Evolutionary conservation across 2,888 invertebrate genomes (phyloP), one percentile per base, ranked within the genome.

Genomic region (Serrognathus titanus): DNA sequence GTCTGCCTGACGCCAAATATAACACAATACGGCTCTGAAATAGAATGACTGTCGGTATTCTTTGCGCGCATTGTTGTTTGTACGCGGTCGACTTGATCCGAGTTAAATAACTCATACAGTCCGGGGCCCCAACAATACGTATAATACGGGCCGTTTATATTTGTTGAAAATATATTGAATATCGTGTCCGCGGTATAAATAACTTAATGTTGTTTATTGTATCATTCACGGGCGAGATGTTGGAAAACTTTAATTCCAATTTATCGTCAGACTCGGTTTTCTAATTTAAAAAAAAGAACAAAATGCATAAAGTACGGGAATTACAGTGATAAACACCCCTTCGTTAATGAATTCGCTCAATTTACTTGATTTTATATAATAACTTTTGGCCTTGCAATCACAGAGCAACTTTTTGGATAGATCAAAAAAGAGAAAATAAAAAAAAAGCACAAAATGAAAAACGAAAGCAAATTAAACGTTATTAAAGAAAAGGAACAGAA

Each of bases 81-180:
- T 47, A 36, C 47, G 51, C 51, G 45, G 48, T 56, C 56, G 51
- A 48, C 51, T 56, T 56, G 53, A 61, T 61, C 58, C 58, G 16
- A 16, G 56, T 61, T 58, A 58, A 58, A 61, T 61, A 61, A 61
- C 56, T 58, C 57, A 58, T 61, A 54, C 55, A 48, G 56, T 56
- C 55, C 57, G 49, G 39, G 16, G 12, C 40, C 12, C 57, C 7
- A 45, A 57, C 57, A 57, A 54, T 54, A 31, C 12, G 2, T 31
- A 54, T 54, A 54, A 54, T 54, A 49, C 54, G 43, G 49, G n/a
- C 41, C 54, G 54, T 54, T 54, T 54, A 51, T 39, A 47, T 56
- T 51, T 51, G 56, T 56, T 56, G 56, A 56, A 48, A 56, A 56
- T 51, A 51, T 56, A 56, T 56, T 51, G 48, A 51, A 40, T 37